Percentiles rank a stretch among this genome's conserved stretches.
phyloP scores from a whole-genome alignment of 64 coral and sea anemone species.

The Montipora sp. region DNA sequence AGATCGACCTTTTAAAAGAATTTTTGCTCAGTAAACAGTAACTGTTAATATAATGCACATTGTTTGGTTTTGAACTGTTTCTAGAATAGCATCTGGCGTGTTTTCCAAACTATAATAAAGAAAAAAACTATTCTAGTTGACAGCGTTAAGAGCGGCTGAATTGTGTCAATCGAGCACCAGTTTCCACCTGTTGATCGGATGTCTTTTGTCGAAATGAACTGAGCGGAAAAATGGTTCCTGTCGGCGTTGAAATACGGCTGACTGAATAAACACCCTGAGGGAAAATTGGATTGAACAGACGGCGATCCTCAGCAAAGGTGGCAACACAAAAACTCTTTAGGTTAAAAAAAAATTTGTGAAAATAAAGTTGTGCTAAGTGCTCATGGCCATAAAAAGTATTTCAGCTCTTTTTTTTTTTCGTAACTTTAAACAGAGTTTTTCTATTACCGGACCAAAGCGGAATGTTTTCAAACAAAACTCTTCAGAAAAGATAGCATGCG shows the following conservation, averaged over 20 bases:
- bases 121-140: neutral
- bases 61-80: neutral
- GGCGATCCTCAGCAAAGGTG: neutral
- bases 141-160: neutral
- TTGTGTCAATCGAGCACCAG: conserved; percentile 13
- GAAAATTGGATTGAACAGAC: neutral
- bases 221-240: neutral
- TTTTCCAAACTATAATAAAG: neutral
- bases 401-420: neutral
- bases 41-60: too few relatives aligned
- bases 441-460: neutral
- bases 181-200: conserved; percentile 26
- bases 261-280: too few relatives aligned
- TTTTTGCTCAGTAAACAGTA: neutral
- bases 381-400: neutral
- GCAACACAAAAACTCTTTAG: neutral
- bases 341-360: neutral
- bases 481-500: conserved; percentile 26
- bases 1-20: neutral
- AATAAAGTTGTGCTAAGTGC: neutral
- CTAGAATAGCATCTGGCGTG: neutral
- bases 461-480: conserved; percentile 46
- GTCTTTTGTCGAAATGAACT: neutral
- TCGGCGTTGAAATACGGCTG: neutral
- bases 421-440: neutral